These are phyloP conservation scores for Callinectes sapidus DNA, from an alignment of 2,888 invertebrate genomes.

Conservation along the genomic window DNA sequence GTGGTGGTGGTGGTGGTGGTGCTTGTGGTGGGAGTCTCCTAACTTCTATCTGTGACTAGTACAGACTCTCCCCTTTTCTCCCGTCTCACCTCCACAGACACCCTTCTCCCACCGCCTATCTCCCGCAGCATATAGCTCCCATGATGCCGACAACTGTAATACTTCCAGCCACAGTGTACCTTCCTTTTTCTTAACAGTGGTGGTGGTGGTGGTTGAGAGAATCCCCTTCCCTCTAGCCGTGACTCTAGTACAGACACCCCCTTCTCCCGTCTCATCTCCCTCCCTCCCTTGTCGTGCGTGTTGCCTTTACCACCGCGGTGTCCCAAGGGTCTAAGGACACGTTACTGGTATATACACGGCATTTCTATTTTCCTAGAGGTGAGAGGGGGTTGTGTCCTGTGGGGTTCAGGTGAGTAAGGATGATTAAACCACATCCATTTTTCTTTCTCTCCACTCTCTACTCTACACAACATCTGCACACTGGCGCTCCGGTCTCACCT, in stretches of 20 bases:
- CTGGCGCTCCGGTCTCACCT: background rate
- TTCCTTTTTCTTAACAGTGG: too few species aligned
- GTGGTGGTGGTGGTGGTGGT: background rate
- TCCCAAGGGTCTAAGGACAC: background rate
- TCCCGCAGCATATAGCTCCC: too few species aligned
- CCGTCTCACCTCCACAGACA: background rate
- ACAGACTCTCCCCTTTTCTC: too few species aligned
- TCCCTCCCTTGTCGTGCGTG: background rate
- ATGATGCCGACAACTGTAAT: too few species aligned
- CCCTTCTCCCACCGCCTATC: too few species aligned
- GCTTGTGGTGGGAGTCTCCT: background rate
- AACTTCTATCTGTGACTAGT: background rate
- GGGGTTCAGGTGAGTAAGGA: background rate
- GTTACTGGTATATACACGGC: background rate
- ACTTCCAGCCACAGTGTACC: too few species aligned
- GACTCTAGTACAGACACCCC: too few species aligned
- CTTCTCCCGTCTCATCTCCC: background rate
- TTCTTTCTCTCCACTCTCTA: too few species aligned
- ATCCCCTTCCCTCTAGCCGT: too few species aligned
- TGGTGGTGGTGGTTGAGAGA: too few species aligned
- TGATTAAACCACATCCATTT: background rate
- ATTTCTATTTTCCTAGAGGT: slow-evolving; percentile 6
- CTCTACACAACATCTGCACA: background rate
- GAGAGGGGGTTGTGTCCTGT: slow-evolving; percentile 4
- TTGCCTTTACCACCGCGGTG: background rate